phyloP scores from a whole-genome alignment of 2,888 invertebrate genomes.

The Rutpela maculata region DNA sequence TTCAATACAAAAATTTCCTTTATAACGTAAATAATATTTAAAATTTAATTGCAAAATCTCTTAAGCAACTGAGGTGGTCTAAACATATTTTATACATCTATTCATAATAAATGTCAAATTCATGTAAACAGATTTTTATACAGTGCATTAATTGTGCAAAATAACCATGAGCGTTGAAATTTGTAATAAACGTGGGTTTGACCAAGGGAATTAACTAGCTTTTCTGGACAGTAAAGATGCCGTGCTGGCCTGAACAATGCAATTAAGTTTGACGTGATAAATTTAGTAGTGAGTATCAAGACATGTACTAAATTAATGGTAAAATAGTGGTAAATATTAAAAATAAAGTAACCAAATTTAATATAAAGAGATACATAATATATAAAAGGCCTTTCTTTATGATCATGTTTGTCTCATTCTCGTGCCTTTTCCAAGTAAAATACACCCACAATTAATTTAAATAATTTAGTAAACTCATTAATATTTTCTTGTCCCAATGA shows the following conservation, averaged over 20 bases:
- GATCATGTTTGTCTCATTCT: too few relatives aligned
- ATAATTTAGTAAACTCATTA: too few relatives aligned
- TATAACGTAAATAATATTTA: slow-evolving; percentile 18
- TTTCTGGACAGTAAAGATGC: slow-evolving; percentile 7
- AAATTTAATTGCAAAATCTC: slow-evolving; percentile 25
- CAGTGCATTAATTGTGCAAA: slow-evolving; percentile 36
- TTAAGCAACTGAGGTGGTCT: slow-evolving; percentile 36
- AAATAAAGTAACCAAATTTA: too few relatives aligned
- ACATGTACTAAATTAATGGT: not conserved
- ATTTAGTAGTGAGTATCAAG: not conserved
- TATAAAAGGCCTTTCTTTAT: too few relatives aligned
- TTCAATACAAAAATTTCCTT: slow-evolving; percentile 1
- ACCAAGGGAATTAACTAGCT: slow-evolving; percentile 4
- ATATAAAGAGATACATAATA: too few relatives aligned
- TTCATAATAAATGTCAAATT: slow-evolving; percentile 45
- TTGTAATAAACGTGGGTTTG: slow-evolving; percentile 34
- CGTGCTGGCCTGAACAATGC: slow-evolving; percentile 2
- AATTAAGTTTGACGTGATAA: not conserved
- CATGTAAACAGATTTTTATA: slow-evolving; percentile 37
- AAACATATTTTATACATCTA: slow-evolving; percentile 33
- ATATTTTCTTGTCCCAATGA: too few relatives aligned
- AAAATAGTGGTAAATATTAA: too few relatives aligned
- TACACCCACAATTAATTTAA: too few relatives aligned
- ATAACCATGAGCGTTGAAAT: slow-evolving; percentile 37
- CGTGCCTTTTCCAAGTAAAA: too few relatives aligned